Conservation (phyloP, 2,888 invertebrate species). For the Tetrapedia diversipes region DNA sequence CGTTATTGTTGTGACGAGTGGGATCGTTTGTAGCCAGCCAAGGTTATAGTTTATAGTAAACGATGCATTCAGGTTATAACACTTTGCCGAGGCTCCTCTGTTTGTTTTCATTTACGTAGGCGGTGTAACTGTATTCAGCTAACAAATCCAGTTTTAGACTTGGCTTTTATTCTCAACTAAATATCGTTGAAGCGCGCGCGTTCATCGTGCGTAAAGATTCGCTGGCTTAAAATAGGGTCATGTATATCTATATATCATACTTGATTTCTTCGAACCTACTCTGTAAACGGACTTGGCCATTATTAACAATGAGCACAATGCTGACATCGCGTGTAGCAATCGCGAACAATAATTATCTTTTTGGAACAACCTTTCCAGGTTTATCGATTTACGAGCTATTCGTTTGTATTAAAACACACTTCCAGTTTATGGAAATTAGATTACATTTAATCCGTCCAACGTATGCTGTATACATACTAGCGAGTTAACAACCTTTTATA, state of each 20-base stretch:
- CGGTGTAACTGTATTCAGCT: not conserved
- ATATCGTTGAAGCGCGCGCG: not conserved
- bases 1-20: slow-evolving; percentile 39
- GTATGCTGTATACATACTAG: not conserved
- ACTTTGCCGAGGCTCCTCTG: slow-evolving; percentile 21
- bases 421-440: slow-evolving; percentile 42
- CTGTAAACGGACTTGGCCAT: slow-evolving; percentile 12
- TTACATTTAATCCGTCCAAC: slow-evolving; percentile 17
- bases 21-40: slow-evolving; percentile 16
- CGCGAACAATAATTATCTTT: slow-evolving; percentile 47
- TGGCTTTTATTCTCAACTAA: slow-evolving; percentile 20
- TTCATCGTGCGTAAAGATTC: slow-evolving; percentile 19
- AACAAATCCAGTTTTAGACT: slow-evolving; percentile 24
- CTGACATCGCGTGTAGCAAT: slow-evolving; percentile 42
- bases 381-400: slow-evolving; percentile 41
- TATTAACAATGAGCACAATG: slow-evolving; percentile 44
- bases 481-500: slow-evolving; percentile 6
- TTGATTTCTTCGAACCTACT: slow-evolving; percentile 29
- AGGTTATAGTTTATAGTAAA: slow-evolving; percentile 16
- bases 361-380: slow-evolving; percentile 15
- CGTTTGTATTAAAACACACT: slow-evolving; percentile 17
- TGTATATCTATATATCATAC: slow-evolving; percentile 3
- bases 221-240: slow-evolving; percentile 29
- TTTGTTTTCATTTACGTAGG: slow-evolving; percentile 48
- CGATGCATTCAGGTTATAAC: slow-evolving; percentile 21